Evolutionary conservation across 2,797 vertebrate species (phyloP), one percentile per base, ranked within the genome.

Genomic region (Falco berigora): DNA sequence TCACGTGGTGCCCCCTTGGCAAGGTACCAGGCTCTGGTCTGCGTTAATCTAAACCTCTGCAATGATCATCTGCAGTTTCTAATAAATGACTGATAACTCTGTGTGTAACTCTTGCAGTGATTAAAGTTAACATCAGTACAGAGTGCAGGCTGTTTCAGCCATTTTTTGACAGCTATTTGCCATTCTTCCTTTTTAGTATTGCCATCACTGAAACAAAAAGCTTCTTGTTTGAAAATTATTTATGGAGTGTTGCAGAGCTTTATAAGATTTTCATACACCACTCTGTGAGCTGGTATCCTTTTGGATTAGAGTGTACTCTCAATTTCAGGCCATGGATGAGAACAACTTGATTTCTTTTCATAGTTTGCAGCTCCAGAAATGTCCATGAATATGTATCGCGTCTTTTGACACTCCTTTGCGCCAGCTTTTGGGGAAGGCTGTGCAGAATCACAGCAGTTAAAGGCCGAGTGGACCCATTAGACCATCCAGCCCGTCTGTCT

Each of bases 211-310:
- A 97, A 97, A 97, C 83, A 93, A 94, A 95, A 93, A 94, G 69
- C 93, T 95, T 76, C 94, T 92, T 91, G 81, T 96, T 97, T 97
- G 96, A 97, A 98, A 97, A 97, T 97, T 97, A 98, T 97, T 97
- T 96, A 96, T 97, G 94, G 93, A 91, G 95, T 23, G 36, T 93
- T 88, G 76, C 90, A 95, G 87, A 86, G 95, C 94, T 97, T 92
- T 85, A 96, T 95, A 92, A 97, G 94, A 96, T 95, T 94, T 97
- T 92, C 95, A 92, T 96, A 87, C 71, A 84, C 53, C 90, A 63
- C 93, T 96, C 96, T 97, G 94, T 27, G 80, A 97, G 95, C 76
- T 83, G 93, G 68, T 86, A 91, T 97, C 93, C 86, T 94, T 92
- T 78, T 82, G 76, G 95, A 91, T 96, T 92, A 86, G 75, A 88